Evolutionary conservation across 2,888 invertebrate genomes (phyloP).

Genomic region (Coelogynopora nodosa): DNA sequence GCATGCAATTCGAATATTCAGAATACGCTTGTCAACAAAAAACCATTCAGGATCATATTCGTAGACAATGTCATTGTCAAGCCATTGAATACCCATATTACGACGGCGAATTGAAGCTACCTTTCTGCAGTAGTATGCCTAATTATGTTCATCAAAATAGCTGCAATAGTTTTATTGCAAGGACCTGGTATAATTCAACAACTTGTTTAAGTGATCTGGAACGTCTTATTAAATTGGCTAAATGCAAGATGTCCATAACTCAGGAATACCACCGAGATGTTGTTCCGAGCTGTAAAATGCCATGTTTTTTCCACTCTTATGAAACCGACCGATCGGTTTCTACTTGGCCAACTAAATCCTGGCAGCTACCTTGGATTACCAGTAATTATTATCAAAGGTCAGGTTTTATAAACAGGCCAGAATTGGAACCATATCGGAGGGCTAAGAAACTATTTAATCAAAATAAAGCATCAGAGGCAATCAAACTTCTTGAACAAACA

Average conservation of each 20-base stretch:
- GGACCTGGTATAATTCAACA: neutral
- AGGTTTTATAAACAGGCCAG: constrained; percentile 40
- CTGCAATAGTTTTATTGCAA: neutral
- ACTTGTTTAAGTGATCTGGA: constrained; percentile 23
- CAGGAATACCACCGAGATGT: constrained; percentile 44
- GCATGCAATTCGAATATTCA: constrained; percentile 27
- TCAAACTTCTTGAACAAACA: constrained; percentile 35
- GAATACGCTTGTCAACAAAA: constrained; percentile 42
- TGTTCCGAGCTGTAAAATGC: constrained; percentile 41
- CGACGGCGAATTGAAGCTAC: constrained; percentile 14
- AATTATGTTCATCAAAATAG: constrained; percentile 30
- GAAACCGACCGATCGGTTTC: constrained; percentile 41
- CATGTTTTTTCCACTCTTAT: constrained; percentile 44
- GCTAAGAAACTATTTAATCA: constrained; percentile 22
- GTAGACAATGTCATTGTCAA: constrained; percentile 36
- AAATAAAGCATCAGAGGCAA: constrained; percentile 28
- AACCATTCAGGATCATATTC: constrained; percentile 42
- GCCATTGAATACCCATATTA: constrained; percentile 46
- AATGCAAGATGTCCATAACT: constrained; percentile 39
- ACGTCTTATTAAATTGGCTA: neutral
- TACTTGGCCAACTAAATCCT: constrained; percentile 44
- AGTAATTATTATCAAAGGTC: neutral
- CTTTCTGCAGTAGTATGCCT: constrained; percentile 41
- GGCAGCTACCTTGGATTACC: constrained; percentile 43
- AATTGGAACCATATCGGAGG: constrained; percentile 32